phyloP scores from a whole-genome alignment of 2,888 invertebrate genomes.

The Ornithoptera priamus region DNA sequence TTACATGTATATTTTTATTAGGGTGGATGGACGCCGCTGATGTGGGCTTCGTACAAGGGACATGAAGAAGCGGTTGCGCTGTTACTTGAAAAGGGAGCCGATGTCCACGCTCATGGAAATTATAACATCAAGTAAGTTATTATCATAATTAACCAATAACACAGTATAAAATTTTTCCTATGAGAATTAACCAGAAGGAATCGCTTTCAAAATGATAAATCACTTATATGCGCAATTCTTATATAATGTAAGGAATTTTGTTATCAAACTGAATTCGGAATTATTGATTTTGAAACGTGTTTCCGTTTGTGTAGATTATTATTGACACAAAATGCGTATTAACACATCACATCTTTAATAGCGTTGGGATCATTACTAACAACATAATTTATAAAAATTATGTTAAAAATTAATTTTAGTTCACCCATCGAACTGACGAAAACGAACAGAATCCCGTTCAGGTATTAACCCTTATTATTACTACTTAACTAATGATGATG shows the following conservation, averaged over 20 bases:
- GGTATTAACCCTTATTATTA: not conserved
- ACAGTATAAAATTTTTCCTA: not conserved
- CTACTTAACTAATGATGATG: not conserved
- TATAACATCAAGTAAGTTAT: slow-evolving; percentile 86
- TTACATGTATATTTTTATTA: slow-evolving; percentile 52
- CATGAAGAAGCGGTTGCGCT: slow-evolving; percentile 86
- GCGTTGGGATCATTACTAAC: too few species aligned
- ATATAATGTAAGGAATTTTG: too few species aligned
- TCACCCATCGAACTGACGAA: not conserved
- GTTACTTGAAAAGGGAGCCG: slow-evolving; percentile 92
- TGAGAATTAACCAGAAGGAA: too few species aligned
- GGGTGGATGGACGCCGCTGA: slow-evolving; percentile 98
- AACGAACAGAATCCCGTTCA: not conserved
- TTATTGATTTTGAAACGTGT: too few species aligned
- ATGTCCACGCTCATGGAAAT: slow-evolving; percentile 97
- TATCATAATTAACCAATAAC: not conserved
- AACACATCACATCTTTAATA: too few species aligned
- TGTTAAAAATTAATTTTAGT: too few species aligned
- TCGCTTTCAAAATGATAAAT: too few species aligned
- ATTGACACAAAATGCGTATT: too few species aligned
- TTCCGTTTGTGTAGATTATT: too few species aligned
- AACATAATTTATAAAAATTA: too few species aligned
- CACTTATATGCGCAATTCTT: too few species aligned
- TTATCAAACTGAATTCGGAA: too few species aligned
- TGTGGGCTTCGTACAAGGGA: slow-evolving; percentile 99